Evolutionary conservation across 2,888 invertebrate genomes (phyloP).

Genomic region (Lasiommata megera): DNA sequence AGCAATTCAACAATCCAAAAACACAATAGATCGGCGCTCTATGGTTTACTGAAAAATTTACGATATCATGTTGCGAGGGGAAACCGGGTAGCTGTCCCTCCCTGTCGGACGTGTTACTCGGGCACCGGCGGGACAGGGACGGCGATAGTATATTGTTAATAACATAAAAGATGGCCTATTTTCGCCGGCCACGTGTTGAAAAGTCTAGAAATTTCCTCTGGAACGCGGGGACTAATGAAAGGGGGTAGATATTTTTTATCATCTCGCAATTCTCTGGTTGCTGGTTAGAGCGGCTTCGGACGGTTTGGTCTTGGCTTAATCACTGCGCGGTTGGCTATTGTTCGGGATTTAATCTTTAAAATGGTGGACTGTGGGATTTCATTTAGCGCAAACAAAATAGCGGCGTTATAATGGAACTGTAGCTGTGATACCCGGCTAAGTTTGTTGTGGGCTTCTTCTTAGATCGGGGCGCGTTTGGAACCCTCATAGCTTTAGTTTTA

Average conservation of each 20-base stretch:
- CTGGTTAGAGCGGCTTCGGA: neutral
- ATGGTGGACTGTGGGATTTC: neutral
- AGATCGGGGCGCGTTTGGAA: no score
- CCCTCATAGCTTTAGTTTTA: no score
- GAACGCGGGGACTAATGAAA: constrained; percentile 34
- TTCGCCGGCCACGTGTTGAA: constrained; percentile 65
- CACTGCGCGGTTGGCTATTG: constrained; percentile 8
- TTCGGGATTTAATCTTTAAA: constrained; percentile 3
- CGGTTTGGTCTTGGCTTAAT: constrained; percentile 4
- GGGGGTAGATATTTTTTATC: constrained; percentile 20
- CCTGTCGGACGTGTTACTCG: constrained; percentile 31
- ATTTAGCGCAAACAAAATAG: neutral
- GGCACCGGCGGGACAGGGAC: constrained; percentile 43
- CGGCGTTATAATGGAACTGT: no score
- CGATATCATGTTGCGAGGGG: constrained; percentile 31
- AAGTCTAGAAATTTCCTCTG: constrained; percentile 46
- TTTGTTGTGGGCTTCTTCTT: no score
- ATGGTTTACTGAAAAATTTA: constrained; percentile 26
- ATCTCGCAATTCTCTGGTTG: constrained; percentile 7
- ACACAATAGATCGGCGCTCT: constrained; percentile 15
- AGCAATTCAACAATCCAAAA: constrained; percentile 13
- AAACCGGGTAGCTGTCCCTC: constrained; percentile 24
- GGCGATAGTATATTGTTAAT: constrained; percentile 50
- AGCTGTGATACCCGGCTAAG: no score
- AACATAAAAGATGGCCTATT: constrained; percentile 69